Evolutionary conservation across 2,888 invertebrate genomes (phyloP).

Genomic region (Corbicula japonica): DNA sequence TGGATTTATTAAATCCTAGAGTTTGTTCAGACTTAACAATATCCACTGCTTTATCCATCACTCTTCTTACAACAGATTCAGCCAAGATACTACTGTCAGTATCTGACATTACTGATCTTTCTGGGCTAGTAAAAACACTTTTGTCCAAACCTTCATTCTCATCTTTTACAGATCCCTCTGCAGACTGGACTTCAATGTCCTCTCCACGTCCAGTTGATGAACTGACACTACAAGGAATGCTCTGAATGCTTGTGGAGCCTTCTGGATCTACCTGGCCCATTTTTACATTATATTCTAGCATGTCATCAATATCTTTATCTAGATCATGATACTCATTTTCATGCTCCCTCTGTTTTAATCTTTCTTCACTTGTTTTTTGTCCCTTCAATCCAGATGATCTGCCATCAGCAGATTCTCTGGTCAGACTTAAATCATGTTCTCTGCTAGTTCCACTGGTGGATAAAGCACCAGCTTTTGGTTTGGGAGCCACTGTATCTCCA

Average conservation of each 20-base stretch:
- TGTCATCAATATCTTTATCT: constrained; percentile 59
- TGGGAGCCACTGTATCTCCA: too few relatives aligned
- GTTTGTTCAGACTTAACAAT: constrained; percentile 28
- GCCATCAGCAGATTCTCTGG: constrained; percentile 45
- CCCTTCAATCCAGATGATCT: constrained; percentile 24
- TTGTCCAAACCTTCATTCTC: not conserved
- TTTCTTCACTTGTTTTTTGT: not conserved
- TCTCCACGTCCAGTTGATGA: constrained; percentile 3
- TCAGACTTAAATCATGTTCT: not conserved
- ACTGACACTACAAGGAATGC: constrained; percentile 9
- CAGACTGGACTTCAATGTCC: not conserved
- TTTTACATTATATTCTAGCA: constrained; percentile 50
- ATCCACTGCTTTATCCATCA: constrained; percentile 60
- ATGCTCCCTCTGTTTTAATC: constrained; percentile 32
- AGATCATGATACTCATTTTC: constrained; percentile 38
- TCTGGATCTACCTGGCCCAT: constrained; percentile 50
- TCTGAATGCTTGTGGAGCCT: constrained; percentile 37
- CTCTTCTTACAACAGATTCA: constrained; percentile 68
- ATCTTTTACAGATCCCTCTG: not conserved
- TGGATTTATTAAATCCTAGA: constrained; percentile 3
- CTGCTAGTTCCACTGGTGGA: too few relatives aligned
- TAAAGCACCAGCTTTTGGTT: too few relatives aligned
- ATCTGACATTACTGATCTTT: constrained; percentile 57
- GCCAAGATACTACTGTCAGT: constrained; percentile 71
- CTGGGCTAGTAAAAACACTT: constrained; percentile 11